Base-by-base conservation (phyloP, 2,888 invertebrate species). In the Scaptomyza polygonia region DNA sequence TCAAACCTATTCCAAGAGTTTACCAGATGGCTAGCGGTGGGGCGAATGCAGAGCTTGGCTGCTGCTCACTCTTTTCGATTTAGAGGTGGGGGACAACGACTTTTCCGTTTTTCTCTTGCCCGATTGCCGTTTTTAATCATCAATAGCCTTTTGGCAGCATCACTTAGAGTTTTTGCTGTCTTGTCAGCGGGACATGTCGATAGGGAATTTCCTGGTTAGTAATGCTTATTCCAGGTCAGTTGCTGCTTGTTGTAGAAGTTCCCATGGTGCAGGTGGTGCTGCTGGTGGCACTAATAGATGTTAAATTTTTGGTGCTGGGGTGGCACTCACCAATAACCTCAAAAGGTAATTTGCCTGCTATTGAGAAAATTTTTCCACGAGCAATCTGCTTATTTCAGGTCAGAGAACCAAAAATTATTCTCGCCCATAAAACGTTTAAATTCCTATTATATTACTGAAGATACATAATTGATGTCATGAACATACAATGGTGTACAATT, bases 271-370 rank as follows among this genome's bases (percentile, higher is more conserved):
- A 40, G 3, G 18, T 40, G 40, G 40, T 11, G 18, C n/a, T 40
- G 18, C 40, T 18, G 5, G 11, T 18, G 18, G 40, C 40, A 18
- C 18, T 40, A 40, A 18, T 40, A 40, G 18, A 40, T 40, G 18
- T 40, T 11, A 18, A 9, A 3, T 18, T 40, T 39, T 40, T 18
- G n/a, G 29, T 30, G 48, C 12, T 36, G 18, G 18, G 9, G 7
- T 18, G 40, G 21, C 42, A 42, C 42, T 7, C 25, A 21, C 6
- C 16, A 2, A 25, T 21, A 9, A 48, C 36, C n/a, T 48, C 21
- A n/a, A 8, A 25, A 14, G 48, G 48, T 48, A 36, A 25, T 36
- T 48, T 48, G 34, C 34, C 47, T 48, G 21, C 21, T 21, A 1
- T 21, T 21, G 21, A 3, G 1, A 21, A 21, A 21, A 21, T 21